Conservation (phyloP, 2,113 vertebrate species). For the Epinephelus lanceolatus region DNA sequence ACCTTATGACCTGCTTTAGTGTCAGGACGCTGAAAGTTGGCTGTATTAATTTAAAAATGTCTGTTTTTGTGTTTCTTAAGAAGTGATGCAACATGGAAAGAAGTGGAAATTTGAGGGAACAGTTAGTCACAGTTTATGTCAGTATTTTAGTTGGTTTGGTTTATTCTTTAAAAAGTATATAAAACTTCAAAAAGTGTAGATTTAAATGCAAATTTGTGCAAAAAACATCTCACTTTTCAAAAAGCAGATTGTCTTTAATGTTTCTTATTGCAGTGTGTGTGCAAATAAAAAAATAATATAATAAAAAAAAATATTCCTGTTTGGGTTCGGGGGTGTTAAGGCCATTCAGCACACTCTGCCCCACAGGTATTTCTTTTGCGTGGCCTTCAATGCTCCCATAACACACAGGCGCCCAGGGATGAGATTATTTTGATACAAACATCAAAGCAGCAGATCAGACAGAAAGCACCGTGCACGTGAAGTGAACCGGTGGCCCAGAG, state of each 20-base stretch:
- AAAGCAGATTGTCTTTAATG: conserved; percentile 18
- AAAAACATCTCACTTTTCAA: conserved; percentile 22
- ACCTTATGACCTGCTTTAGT: neutral
- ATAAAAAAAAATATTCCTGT: conserved; percentile 28
- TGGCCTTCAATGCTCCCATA: conserved; percentile 49
- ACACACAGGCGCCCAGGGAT: conserved; percentile 51
- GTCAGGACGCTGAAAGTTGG: neutral
- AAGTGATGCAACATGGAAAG: neutral
- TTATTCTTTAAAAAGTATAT: neutral
- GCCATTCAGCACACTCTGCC: conserved; percentile 53
- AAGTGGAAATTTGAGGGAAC: neutral
- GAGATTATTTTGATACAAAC: conserved; percentile 73
- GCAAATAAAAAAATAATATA: neutral
- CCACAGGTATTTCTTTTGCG: conserved; percentile 48
- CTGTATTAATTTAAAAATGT: neutral
- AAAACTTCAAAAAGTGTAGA: neutral
- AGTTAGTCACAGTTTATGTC: neutral
- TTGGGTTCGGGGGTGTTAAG: conserved; percentile 37
- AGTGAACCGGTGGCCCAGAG: conserved; percentile 46
- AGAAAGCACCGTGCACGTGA: conserved; percentile 52
- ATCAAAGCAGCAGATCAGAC: conserved; percentile 75
- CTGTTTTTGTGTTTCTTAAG: neutral
- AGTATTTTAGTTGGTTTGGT: neutral
- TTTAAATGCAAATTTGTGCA: conserved; percentile 28
- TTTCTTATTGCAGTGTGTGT: conserved; percentile 19